These are phyloP conservation scores for Chymomyza amoena DNA, from an alignment of 2,888 invertebrate genomes.

Conservation along the genomic window DNA sequence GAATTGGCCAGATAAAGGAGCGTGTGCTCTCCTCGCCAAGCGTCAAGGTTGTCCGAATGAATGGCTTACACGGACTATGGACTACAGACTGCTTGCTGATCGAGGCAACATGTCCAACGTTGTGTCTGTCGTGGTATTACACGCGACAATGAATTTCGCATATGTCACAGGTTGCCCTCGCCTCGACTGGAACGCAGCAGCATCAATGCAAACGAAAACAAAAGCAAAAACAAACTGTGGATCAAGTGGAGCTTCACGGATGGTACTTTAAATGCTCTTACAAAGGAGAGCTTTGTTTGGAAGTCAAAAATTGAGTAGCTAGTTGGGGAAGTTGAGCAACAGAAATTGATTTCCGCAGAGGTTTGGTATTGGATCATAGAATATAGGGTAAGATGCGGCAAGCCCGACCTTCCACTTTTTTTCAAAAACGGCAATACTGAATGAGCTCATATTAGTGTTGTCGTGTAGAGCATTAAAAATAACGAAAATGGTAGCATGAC, in stretches of 20 bases:
- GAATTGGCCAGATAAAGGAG: slow-evolving; percentile 45
- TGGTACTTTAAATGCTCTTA: neutral
- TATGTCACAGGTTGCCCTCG: slow-evolving; percentile 58
- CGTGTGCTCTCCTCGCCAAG: slow-evolving; percentile 8
- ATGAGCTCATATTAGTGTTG: no score
- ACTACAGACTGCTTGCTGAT: slow-evolving; percentile 21
- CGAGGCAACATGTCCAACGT: slow-evolving; percentile 46
- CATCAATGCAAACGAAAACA: slow-evolving; percentile 11
- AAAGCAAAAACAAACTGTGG: neutral
- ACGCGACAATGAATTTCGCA: slow-evolving; percentile 75
- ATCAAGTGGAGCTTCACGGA: neutral
- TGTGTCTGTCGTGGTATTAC: slow-evolving; percentile 31
- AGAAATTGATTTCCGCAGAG: no score
- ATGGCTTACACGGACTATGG: slow-evolving; percentile 32
- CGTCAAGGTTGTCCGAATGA: slow-evolving; percentile 57
- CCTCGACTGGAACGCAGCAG: slow-evolving; percentile 11
- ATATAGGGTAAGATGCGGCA: no score
- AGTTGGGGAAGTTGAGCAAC: no score
- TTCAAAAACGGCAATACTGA: no score
- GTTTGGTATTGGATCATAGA: no score
- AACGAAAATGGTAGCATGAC: no score
- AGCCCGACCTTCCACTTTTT: no score
- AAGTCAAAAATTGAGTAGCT: no score
- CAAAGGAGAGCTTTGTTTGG: neutral
- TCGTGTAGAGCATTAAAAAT: no score